A percentile compares a stretch with the other conserved stretches of the same genome.
These are phyloP conservation scores for Tetragnatha montana DNA, from an alignment of 2,888 invertebrate species.

Conservation along the genomic window DNA sequence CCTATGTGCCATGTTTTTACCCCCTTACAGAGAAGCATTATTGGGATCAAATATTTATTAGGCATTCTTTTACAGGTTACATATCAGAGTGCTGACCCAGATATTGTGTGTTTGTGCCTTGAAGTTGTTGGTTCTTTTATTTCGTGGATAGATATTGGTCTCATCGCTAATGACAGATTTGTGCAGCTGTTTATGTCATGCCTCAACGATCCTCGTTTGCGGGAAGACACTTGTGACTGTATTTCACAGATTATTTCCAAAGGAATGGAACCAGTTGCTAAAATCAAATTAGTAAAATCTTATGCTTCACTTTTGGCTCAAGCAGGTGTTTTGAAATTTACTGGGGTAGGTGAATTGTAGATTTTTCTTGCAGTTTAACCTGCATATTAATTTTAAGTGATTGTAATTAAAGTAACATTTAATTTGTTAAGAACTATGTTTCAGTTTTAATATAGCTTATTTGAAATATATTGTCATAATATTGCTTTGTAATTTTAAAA, in stretches of 20 bases:
- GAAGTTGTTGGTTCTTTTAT: slow-evolving; percentile 79
- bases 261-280: slow-evolving; percentile 80
- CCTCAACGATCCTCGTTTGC: slow-evolving; percentile 74
- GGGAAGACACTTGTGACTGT: slow-evolving; percentile 79
- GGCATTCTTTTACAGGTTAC: slow-evolving; percentile 75
- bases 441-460: no score
- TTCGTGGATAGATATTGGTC: slow-evolving; percentile 80
- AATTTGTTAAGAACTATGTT: neutral
- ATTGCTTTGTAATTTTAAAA: neutral
- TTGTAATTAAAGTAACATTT: neutral
- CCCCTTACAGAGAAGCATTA: neutral
- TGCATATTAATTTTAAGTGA: neutral
- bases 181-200: slow-evolving; percentile 78
- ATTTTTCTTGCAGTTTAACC: neutral
- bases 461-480: neutral
- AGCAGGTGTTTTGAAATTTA: slow-evolving; percentile 76
- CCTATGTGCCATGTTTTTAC: no score
- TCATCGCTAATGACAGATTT: slow-evolving; percentile 80
- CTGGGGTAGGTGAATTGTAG: slow-evolving; percentile 74
- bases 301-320: slow-evolving; percentile 77
- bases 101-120: slow-evolving; percentile 77
- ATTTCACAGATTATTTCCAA: slow-evolving; percentile 79
- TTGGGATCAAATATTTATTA: neutral
- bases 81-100: slow-evolving; percentile 76
- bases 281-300: slow-evolving; percentile 78